These are phyloP conservation scores for Alosa sapidissima DNA, from an alignment of 2,797 vertebrate species.

Conservation along the genomic window DNA sequence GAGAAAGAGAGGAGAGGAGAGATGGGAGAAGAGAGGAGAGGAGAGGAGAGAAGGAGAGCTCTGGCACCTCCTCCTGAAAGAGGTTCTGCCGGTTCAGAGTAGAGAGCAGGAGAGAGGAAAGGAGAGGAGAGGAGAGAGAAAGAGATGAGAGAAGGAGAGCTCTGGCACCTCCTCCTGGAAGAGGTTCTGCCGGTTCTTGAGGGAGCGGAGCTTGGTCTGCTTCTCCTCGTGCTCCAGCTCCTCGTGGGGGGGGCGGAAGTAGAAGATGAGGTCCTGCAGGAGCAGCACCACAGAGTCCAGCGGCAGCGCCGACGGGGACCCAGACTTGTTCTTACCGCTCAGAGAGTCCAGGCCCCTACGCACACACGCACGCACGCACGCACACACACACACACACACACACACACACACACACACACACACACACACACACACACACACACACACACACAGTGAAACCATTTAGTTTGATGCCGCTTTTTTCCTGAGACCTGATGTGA, in stretches of 20 bases:
- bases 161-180: constrained; percentile 89
- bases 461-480: no score
- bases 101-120: no score
- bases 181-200: constrained; percentile 90
- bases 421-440: no score
- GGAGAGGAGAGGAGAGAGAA: no score
- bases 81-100: constrained; percentile 91
- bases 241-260: constrained; percentile 89
- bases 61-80: constrained; percentile 89
- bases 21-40: not conserved
- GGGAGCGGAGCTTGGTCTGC: constrained; percentile 89
- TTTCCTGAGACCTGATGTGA: no score
- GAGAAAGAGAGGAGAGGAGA: not conserved
- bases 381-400: not conserved
- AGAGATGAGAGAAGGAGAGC: not conserved
- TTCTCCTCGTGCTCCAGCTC: constrained; percentile 92
- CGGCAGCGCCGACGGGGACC: constrained; percentile 75
- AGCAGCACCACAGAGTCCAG: constrained; percentile 86
- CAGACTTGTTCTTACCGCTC: constrained; percentile 84
- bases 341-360: constrained; percentile 85
- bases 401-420: not conserved
- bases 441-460: not conserved
- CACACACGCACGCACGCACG: constrained; percentile 33
- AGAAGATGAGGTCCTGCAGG: constrained; percentile 91
- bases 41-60: not conserved